Base-by-base conservation (phyloP, 2,797 vertebrate genomes). In the Gymnoscopelus microlampas region DNA sequence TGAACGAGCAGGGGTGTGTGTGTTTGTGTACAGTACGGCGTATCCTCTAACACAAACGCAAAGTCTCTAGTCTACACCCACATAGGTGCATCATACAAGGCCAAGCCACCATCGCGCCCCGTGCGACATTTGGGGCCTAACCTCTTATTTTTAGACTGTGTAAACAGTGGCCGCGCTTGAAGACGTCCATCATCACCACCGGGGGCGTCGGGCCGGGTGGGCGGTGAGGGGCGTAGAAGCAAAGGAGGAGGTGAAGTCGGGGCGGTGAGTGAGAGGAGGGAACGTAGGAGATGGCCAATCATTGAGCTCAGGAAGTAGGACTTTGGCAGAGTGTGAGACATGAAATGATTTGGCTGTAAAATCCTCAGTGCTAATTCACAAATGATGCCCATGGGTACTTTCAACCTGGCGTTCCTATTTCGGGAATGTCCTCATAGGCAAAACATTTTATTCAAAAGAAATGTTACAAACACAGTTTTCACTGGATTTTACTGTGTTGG, bases 131-230 rank as follows among this genome's bases (percentile, higher is more conserved):
- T 87, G 81, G 56, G 63, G 76, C 81, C 85, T 70, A 85, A 86
- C 73, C 78, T 89, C 76, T 91, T 91, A 92, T 90, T 88, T 94
- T 91, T 85, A 87, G 88, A 78, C 89, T 84, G 87, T 66, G 87
- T 89, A 87, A 91, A 88, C 76, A 81, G 76, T 63, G 72, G 65
- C 44, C 84, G 74, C 73, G 82, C 56, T 83, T 84, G 63, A 85
- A 39, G 82, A 86, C 66, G 39, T 76, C 71, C 73, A 70, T 71
- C 73, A 63, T 71, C 71, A 77, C 75, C 72, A 71, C 70, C 70
- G 35, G 68, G 57, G 66, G 71, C 71, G 67, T 57, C 58, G 63
- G 26, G 24, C 24, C 44, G n/a, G 26, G 54, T 11, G 23, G 49
- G 54, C 19, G 23, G 49, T 11, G n/a, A 44, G 53, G 54, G 7